Conservation (phyloP, 2,797 vertebrate genomes). For the Columba guinea region DNA sequence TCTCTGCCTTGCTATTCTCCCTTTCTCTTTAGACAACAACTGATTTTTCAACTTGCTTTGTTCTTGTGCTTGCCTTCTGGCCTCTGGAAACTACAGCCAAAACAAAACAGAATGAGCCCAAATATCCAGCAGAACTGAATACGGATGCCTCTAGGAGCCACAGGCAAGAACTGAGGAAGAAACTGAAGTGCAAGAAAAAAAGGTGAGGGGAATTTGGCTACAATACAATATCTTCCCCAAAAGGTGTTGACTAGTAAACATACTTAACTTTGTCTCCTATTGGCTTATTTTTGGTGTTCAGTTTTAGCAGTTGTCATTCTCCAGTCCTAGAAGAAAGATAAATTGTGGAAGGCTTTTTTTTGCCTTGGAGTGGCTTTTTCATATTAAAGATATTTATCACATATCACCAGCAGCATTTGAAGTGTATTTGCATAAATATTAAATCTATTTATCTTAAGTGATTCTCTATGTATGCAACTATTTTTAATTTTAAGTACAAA, state of each 20-base stretch:
- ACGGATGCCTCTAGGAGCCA: neutral
- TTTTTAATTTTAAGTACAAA: slow-evolving; percentile 53
- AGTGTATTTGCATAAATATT: slow-evolving; percentile 42
- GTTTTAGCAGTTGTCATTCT: neutral
- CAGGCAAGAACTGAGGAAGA: neutral
- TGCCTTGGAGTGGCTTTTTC: neutral
- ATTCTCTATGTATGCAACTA: neutral
- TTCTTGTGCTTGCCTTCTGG: neutral
- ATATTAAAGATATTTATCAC: slow-evolving; percentile 62
- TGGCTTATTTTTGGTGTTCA: neutral
- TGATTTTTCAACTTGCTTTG: neutral
- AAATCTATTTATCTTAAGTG: slow-evolving; percentile 47
- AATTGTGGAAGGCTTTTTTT: neutral
- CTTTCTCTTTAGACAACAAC: neutral
- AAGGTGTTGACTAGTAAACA: neutral
- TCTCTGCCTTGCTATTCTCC: neutral
- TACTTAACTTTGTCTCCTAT: neutral
- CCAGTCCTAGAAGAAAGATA: neutral
- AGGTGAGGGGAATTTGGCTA: neutral
- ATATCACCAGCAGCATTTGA: slow-evolving; percentile 14
- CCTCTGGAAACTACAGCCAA: neutral
- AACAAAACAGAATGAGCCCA: rapidly evolving
- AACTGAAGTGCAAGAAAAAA: neutral
- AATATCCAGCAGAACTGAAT: neutral
- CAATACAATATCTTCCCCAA: neutral